These are phyloP conservation scores for Bucco capensis DNA, from an alignment of 2,113 vertebrate species.

Conservation along the genomic window DNA sequence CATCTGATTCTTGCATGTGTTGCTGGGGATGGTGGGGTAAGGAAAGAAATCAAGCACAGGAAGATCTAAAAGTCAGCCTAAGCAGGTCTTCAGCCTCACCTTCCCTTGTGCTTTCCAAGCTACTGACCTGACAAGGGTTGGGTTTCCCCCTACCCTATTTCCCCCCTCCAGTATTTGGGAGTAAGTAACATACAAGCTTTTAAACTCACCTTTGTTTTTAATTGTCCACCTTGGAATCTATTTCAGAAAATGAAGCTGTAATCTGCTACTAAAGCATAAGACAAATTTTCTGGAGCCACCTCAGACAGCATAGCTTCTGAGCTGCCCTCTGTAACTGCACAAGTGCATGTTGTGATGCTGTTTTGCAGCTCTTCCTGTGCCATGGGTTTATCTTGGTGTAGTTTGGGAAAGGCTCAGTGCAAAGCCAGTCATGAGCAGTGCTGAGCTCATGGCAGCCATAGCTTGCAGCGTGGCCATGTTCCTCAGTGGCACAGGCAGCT, in stretches of 20 bases:
- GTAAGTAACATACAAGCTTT: background rate
- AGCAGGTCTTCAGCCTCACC: background rate
- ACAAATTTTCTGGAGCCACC: background rate
- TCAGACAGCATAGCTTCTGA: background rate
- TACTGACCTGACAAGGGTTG: background rate
- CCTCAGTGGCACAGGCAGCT: rapidly evolving
- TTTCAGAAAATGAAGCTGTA: background rate
- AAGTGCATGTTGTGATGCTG: rapidly evolving
- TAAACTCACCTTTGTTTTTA: background rate
- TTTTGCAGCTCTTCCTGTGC: background rate
- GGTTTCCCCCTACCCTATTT: no score
- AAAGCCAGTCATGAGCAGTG: rapidly evolving
- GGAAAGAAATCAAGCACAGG: background rate
- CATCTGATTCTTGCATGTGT: background rate
- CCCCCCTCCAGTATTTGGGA: background rate
- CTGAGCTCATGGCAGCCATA: background rate
- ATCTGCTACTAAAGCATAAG: background rate
- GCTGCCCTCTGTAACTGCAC: background rate
- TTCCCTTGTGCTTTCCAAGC: background rate
- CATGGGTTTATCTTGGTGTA: rapidly evolving
- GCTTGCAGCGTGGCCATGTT: rapidly evolving
- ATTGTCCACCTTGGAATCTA: background rate
- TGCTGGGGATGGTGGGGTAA: background rate
- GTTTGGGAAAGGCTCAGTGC: background rate
- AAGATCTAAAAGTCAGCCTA: background rate